Percentiles rank a stretch among this genome's conserved stretches.
Conservation (phyloP, 2,113 vertebrate genomes). For the Glaucidium brasilianum region DNA sequence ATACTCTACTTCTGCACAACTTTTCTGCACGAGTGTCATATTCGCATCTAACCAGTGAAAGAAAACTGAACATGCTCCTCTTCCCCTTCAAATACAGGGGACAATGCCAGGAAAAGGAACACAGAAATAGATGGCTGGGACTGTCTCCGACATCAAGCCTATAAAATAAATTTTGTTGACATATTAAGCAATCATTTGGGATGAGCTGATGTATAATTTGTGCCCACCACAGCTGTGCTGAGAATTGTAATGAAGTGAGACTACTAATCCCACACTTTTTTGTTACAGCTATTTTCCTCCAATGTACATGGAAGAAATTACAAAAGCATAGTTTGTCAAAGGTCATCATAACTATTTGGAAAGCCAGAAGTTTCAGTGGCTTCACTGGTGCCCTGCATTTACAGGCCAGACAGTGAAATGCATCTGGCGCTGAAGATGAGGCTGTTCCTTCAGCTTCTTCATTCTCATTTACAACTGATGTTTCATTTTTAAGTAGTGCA, state of each 20-base stretch:
- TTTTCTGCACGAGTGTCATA: background rate
- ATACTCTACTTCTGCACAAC: background rate
- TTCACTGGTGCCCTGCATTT: background rate
- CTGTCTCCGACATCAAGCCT: background rate
- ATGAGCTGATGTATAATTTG: background rate
- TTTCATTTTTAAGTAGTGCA: background rate
- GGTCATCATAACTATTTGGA: accelerated
- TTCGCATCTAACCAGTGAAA: background rate
- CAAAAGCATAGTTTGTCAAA: background rate
- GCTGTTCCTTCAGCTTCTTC: background rate
- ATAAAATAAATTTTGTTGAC: background rate
- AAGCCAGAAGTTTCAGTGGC: background rate
- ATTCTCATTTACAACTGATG: background rate
- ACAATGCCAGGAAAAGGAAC: background rate
- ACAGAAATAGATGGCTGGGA: background rate
- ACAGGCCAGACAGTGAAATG: background rate
- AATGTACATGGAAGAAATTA: background rate
- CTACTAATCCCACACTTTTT: accelerated
- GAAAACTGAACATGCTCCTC: background rate
- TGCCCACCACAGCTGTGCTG: background rate
- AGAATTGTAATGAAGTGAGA: background rate
- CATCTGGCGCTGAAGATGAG: background rate
- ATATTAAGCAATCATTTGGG: accelerated
- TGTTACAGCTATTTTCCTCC: background rate
- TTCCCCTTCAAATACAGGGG: background rate